Evolutionary conservation across 2,888 invertebrate genomes (phyloP).

Genomic region (Epistrophe grossulariae): DNA sequence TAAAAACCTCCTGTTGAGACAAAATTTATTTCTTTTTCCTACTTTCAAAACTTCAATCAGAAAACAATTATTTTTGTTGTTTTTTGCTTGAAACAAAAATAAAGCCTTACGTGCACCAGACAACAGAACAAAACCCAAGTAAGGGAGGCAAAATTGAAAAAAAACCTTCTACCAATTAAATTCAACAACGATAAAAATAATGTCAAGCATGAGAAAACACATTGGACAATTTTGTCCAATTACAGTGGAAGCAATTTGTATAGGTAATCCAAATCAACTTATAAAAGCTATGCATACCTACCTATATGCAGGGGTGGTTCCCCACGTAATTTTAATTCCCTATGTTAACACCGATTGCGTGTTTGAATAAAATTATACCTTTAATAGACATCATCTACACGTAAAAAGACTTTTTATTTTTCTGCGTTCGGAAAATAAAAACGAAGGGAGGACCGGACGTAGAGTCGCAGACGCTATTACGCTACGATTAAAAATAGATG

Average conservation of each 20-base stretch:
- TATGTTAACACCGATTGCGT: slow-evolving; percentile 59
- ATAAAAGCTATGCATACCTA: background rate
- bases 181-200: slow-evolving; percentile 28
- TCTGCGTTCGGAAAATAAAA: background rate
- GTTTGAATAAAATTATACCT: slow-evolving; percentile 50
- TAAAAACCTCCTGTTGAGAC: background rate
- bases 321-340: slow-evolving; percentile 36
- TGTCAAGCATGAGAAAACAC: slow-evolving; percentile 38
- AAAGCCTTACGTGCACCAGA: background rate
- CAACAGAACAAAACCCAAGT: background rate
- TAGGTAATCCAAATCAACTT: slow-evolving; percentile 35
- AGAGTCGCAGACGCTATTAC: background rate
- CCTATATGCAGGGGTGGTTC: slow-evolving; percentile 10
- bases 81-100: background rate
- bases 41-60: background rate
- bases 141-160: slow-evolving; percentile 1
- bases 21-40: background rate
- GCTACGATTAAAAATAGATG: slow-evolving; percentile 62
- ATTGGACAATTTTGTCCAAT: slow-evolving; percentile 36
- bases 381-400: slow-evolving; percentile 19
- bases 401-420: background rate
- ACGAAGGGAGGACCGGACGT: background rate
- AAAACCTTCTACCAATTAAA: slow-evolving; percentile 36
- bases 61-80: background rate
- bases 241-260: slow-evolving; percentile 57